These are phyloP conservation scores for Cryptophagus acutangulus DNA, from an alignment of 2,888 invertebrate genomes.

Conservation along the genomic window DNA sequence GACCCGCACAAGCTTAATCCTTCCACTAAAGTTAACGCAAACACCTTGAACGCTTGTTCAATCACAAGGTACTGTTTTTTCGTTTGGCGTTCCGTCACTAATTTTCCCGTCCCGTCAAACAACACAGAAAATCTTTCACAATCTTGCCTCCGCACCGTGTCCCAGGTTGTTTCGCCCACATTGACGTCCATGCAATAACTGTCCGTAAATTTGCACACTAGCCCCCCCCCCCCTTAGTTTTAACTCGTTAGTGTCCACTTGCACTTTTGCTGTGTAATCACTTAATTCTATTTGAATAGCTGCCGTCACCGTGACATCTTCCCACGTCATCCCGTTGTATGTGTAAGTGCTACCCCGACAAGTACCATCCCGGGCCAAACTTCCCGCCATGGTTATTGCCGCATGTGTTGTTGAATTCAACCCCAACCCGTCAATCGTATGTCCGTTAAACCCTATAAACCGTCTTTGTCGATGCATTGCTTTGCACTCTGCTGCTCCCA, in stretches of 20 bases:
- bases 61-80: too few relatives aligned
- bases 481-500: conserved; percentile 17
- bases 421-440: background rate
- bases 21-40: too few relatives aligned
- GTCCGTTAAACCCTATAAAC: background rate
- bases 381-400: conserved; percentile 13
- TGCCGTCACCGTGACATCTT: conserved; percentile 15
- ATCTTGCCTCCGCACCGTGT: too few relatives aligned
- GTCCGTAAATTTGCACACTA: too few relatives aligned
- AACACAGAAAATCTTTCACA: too few relatives aligned
- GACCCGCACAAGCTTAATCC: too few relatives aligned
- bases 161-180: too few relatives aligned
- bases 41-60: too few relatives aligned
- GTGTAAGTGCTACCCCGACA: conserved; percentile 9
- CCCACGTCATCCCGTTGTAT: conserved; percentile 12
- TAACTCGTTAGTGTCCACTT: conserved; percentile 16
- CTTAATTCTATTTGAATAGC: conserved; percentile 14
- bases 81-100: too few relatives aligned
- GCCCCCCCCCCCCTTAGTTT: conserved; percentile 12
- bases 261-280: conserved; percentile 15
- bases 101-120: too few relatives aligned
- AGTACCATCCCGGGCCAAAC: conserved; percentile 6
- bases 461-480: conserved; percentile 11
- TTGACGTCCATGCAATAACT: too few relatives aligned
- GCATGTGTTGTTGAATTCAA: conserved; percentile 12